These are phyloP conservation scores for Alsophila aescularia DNA, from an alignment of 2,888 invertebrate genomes.

Conservation along the genomic window DNA sequence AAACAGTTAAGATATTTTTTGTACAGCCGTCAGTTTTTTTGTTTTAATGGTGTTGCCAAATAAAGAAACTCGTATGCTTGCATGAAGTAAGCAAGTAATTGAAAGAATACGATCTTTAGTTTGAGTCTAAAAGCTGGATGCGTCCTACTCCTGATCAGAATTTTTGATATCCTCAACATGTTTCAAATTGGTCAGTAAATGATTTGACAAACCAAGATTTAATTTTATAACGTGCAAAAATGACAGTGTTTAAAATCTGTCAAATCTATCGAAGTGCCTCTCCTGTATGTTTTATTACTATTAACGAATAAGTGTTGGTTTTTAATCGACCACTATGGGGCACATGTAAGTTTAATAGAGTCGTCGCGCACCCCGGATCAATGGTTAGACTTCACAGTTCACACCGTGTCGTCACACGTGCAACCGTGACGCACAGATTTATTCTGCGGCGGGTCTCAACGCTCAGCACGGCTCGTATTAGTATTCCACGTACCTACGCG, in stretches of 20 bases:
- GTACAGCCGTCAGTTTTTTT: background rate
- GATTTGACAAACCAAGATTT: no score
- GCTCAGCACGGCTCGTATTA: slow-evolving; percentile 37
- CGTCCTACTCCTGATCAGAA: background rate
- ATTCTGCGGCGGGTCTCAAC: slow-evolving; percentile 40
- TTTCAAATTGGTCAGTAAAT: no score
- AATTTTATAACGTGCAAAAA: no score
- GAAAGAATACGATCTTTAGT: background rate
- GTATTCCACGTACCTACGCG: slow-evolving; percentile 39
- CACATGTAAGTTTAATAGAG: no score
- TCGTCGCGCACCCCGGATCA: background rate
- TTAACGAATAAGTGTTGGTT: no score
- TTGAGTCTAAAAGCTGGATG: background rate
- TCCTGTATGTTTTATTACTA: background rate
- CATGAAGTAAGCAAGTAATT: background rate
- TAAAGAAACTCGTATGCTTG: slow-evolving; percentile 6
- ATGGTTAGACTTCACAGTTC: slow-evolving; percentile 35
- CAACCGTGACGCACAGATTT: slow-evolving; percentile 44
- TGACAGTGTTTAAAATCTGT: no score
- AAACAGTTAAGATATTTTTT: slow-evolving; percentile 12
- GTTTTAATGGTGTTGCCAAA: background rate
- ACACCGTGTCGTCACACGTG: slow-evolving; percentile 42
- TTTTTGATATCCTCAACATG: background rate
- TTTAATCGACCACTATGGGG: no score
- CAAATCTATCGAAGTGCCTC: no score